Evolutionary conservation across 2,888 invertebrate genomes (phyloP), one percentile per base, ranked within the genome.

Genomic region (Prosapia bicincta): DNA sequence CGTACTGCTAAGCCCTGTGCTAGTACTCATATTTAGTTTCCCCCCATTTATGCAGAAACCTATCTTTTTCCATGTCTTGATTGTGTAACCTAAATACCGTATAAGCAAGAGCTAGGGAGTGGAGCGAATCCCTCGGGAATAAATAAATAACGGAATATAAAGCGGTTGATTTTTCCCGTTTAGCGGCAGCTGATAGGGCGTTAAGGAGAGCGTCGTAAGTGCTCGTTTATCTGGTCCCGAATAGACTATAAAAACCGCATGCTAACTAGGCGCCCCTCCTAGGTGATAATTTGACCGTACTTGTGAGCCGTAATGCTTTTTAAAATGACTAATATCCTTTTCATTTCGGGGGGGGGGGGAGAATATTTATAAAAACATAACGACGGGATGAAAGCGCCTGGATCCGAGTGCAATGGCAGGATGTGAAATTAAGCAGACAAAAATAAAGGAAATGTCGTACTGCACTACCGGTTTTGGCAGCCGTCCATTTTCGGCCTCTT

Each of bases 221-320:
- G 54, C 54, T 54, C 54, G 54, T 54, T 54, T 54, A 54, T 20
- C 54, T 20, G 20, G 20, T 20, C 20, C 54, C 54, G 54, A 54
- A 54, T 54, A 54, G 54, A 54, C 54, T 54, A 54, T 54, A 54
- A 54, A 54, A 54, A 54, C 54, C 54, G 54, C 54, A 54, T 54
- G 54, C 54, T 54, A 54, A 54, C 54, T 54, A 54, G 2, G 54
- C 54, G 7, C 54, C 54, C 54, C 54, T 54, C 20, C 54, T 54
- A 54, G 54, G 54, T 20, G 54, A 54, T 54, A 54, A 54, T 54
- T 54, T 54, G 54, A 54, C 54, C 54, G 54, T 20, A 54, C 54
- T 54, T 20, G n/a, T 1, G 3, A 20, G 20, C 54, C 2, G 20
- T 54, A 54, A 54, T 54, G 54, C 54, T 54, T 20, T 20, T n/a